A percentile compares a stretch with the other conserved stretches of the same genome.
phyloP scores from a whole-genome alignment of 2,888 invertebrate species.

The Drosophila pegasa region DNA sequence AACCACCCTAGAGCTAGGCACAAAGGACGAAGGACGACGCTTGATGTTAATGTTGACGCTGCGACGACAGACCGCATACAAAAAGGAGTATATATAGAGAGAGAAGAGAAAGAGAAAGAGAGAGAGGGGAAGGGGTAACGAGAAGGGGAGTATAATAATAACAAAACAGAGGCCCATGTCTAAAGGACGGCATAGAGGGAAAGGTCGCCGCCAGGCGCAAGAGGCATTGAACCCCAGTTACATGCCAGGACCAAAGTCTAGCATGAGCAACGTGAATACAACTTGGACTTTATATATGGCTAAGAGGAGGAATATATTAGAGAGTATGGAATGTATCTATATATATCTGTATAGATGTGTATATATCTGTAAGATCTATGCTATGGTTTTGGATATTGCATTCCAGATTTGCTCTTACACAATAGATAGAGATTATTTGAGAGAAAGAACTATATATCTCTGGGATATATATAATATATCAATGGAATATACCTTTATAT shows the following conservation, averaged over 20 bases:
- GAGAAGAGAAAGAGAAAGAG: too few species aligned
- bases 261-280: constrained; percentile 7
- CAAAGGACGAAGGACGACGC: constrained; percentile 35
- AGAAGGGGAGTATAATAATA: constrained; percentile 6
- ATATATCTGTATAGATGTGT: too few species aligned
- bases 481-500: too few species aligned
- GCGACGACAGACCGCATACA: constrained; percentile 51
- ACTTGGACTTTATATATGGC: not conserved
- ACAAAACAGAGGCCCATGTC: constrained; percentile 41
- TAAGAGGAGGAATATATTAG: too few species aligned
- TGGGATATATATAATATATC: too few species aligned
- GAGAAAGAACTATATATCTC: not conserved
- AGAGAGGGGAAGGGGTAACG: too few species aligned
- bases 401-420: too few species aligned
- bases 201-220: constrained; percentile 55
- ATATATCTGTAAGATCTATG: too few species aligned
- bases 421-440: not conserved
- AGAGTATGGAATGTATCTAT: too few species aligned
- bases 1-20: constrained; percentile 52
- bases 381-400: too few species aligned
- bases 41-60: constrained; percentile 58
- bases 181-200: constrained; percentile 20
- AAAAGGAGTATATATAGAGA: constrained; percentile 8
- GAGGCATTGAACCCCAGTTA: constrained; percentile 55
- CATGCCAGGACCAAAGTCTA: constrained; percentile 40